Base-by-base conservation (phyloP, 2,113 vertebrate species). In the Rhabdornis inornatus region DNA sequence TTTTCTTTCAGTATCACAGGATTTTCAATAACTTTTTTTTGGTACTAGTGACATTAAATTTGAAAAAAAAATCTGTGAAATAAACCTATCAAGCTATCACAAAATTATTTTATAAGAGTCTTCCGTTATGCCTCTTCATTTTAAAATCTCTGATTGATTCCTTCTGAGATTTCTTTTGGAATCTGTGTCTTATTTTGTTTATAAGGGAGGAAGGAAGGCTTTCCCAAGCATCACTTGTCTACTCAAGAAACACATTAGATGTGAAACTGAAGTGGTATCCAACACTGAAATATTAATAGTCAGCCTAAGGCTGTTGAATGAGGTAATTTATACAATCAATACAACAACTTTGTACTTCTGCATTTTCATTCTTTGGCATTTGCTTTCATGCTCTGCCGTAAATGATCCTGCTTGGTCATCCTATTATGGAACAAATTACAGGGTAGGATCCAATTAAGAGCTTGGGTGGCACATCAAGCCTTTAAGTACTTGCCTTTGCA, bases 281-380 rank as follows among this genome's bases (percentile, higher is more conserved):
- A 75, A 57, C 68, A 78, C 89, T 97, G 80, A 96, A 96, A 92
- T 97, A 96, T 95, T 96, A 76, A 92, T 87, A 80, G 49, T 61
- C 82, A 80, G 59, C 69, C 83, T 65, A 31, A 83, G 65, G 74
- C 77, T 92, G 91, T 93, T 93, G 87, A 96, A 81, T 80, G 68
- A 89, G 72, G 69, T 83, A 95, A 90, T 96, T 94, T 97, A 55
- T 83, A 22, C 52, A 71, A 91, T 95, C 97, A 91, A 92, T 95
- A 94, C 37, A 64, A 81, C 88, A 89, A 28, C 64, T 90, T 86
- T 83, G 13, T 76, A 42, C 42, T 70, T 70, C 47, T 89, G 64
- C 68, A 60, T 84, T 90, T 69, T 81, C 71, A 66, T 72, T 83
- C 74, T 87, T 97, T 79, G 74, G 71, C 78, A 55, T 92, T 90